Evolutionary conservation across 2,113 vertebrate species (phyloP).

Genomic region (Pelodiscus sinensis): DNA sequence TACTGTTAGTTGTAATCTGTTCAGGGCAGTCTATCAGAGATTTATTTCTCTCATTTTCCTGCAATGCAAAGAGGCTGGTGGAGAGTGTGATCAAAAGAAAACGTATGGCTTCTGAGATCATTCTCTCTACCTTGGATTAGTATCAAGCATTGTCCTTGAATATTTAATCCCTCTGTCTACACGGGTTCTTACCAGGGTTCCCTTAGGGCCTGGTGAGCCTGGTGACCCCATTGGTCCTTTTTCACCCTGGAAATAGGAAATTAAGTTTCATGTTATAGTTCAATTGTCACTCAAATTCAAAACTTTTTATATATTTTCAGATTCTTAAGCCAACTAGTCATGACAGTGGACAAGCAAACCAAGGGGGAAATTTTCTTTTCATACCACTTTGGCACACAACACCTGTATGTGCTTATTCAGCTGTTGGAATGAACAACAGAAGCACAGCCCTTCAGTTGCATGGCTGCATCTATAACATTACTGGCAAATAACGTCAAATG

Average conservation of each 20-base stretch:
- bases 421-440: not conserved
- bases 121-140: not conserved
- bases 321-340: not conserved
- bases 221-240: conserved; percentile 46
- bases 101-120: not conserved
- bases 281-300: not conserved
- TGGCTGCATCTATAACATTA: not conserved
- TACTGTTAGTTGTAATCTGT: not conserved
- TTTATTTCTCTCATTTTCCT: too few species aligned
- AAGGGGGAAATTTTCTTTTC: too few species aligned
- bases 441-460: not conserved
- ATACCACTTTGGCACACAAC: too few species aligned
- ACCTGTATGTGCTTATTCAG: not conserved
- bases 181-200: conserved; percentile 49
- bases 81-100: not conserved
- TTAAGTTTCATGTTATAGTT: not conserved
- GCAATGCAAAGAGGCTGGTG: not conserved
- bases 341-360: not conserved
- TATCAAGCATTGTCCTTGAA: not conserved
- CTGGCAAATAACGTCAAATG: not conserved
- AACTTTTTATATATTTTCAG: not conserved
- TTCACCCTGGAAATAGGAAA: conserved; percentile 48
- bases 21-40: not conserved
- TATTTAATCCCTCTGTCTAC: not conserved
- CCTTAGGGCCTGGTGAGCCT: conserved; percentile 49